Evolutionary conservation across 2,113 vertebrate genomes (phyloP), one percentile per base, ranked within the genome.

Genomic region (Clarias magur): DNA sequence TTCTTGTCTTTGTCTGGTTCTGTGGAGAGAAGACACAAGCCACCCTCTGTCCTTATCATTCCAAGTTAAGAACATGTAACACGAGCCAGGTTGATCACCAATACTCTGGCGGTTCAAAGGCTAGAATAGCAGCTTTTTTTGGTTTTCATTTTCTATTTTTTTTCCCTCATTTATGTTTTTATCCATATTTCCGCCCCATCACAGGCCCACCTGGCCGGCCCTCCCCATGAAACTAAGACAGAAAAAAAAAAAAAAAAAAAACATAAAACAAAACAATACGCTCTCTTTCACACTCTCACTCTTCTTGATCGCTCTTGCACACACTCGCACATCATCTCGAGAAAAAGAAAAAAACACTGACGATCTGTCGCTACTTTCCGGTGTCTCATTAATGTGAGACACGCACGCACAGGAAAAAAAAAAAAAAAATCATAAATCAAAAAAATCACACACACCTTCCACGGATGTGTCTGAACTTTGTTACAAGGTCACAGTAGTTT

Each of bases 71-170:
- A 92, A 91, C 92, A 91, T 91, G 88, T 93, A 91, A 92, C 92
- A 93, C 72, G 88, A 92, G 92, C 94, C 93, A 91, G 92, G 88
- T 75, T 83, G 86, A 94, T 94, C 92, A 91, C 73, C 90, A 92
- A 90, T 87, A 88, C 91, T 91, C 92, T 85, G 93, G 93, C 91
- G 92, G 88, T 88, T 91, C 82, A 86, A 92, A 94, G 89, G 89
- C 89, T 91, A 87, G 94, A 95, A 87, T 94, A 95, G 95, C 94
- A 95, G 93, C 93, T 94, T 94, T 93, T 95, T 92, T 94, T 93
- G 75, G 15, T 88, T 88, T 89, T 60, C 88, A 82, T 91, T 90
- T 90, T 92, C 86, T 86, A 83, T 91, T 82, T 88, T 83, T 92
- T 88, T 88, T 89, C 70, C 80, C 85, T 57, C 48, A 88, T 85